Evolutionary conservation across 2,797 vertebrate genomes (phyloP), one percentile per base, ranked within the genome.

Genomic region (Zonotrichia albicollis): DNA sequence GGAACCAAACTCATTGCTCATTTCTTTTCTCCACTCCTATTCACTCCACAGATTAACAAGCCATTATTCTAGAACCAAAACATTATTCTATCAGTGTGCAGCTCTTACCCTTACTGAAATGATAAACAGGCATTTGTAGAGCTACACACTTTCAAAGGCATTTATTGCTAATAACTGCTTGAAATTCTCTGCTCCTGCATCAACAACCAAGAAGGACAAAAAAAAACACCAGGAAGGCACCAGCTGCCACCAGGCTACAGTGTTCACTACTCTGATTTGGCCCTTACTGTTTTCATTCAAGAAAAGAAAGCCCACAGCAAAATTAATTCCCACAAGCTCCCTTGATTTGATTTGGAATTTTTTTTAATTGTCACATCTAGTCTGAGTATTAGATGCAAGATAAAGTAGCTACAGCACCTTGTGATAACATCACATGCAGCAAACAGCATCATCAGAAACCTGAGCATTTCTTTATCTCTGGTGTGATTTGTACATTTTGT

Each of bases 401-500:
- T 60, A 68, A 87, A 87, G 29, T 13, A 88, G 23, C 80, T 73
- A 29, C 26, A 65, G n/a, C 38, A 84, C 38, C 80, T 82, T 55
- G 32, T 50, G 93, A 86, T 85, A 93, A 90, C 19, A 93, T 71
- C 80, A 32, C 1, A 0, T 23, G 42, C 61, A 66, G 48, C 27
- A 84, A 79, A 70, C 17, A 51, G 29, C 16, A 38, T 54, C 87
- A 78, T 42, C 40, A 21, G 36, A 76, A 79, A 20, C 38, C 53
- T 12, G n/a, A 89, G 10, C 48, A 64, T 77, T 86, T 91, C 79
- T 93, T 83, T 60, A 54, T 64, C 88, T 94, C 67, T 54, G 45
- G 32, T 57, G 57, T 46, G 75, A 82, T 87, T 89, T 90, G 83
- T 72, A 75, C 88, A 84, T 91, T 93, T 75, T 87, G 32, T 54